phyloP scores from a whole-genome alignment of 1,140 invertebrate species.

The Bombyx mori region DNA sequence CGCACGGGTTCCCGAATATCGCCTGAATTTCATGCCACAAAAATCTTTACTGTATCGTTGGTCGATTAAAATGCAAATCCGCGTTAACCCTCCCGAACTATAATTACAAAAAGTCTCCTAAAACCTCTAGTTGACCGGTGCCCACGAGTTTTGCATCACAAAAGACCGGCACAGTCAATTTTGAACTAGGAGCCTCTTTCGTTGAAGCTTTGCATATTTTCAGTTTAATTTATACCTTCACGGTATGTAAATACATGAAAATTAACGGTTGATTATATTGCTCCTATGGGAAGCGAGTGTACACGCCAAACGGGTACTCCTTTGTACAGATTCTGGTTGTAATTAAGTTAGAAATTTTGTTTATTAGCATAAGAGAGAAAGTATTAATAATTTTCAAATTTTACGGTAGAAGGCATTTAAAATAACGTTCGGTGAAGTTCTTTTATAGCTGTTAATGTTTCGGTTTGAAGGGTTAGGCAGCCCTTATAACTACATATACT shows the following conservation, averaged over 20 bases:
- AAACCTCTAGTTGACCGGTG: not conserved
- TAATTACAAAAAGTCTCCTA: conserved; percentile 35
- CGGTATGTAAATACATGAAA: conserved; percentile 39
- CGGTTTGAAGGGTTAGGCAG: no score
- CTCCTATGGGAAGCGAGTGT: conserved; percentile 26
- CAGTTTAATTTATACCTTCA: conserved; percentile 30
- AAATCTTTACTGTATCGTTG: not conserved
- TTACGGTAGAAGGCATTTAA: not conserved
- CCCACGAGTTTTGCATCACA: conserved; percentile 51
- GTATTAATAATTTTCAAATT: not conserved
- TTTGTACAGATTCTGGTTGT: conserved; percentile 14
- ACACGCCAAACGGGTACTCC: conserved; percentile 21
- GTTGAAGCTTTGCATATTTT: conserved; percentile 48
- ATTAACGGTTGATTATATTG: conserved; percentile 51
- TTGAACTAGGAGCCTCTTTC: conserved; percentile 33
- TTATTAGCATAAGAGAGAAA: conserved; percentile 16
- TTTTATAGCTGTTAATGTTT: no score
- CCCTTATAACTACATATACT: no score
- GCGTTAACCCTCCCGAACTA: conserved; percentile 28
- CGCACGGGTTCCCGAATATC: no score
- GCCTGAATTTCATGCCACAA: no score
- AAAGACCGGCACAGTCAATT: conserved; percentile 28
- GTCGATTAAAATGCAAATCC: conserved; percentile 56
- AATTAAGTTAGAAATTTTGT: conserved; percentile 20
- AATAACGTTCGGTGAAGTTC: not conserved